These are phyloP conservation scores for Scaptomyza polygonia DNA, from an alignment of 2,888 invertebrate genomes.

Conservation along the genomic window DNA sequence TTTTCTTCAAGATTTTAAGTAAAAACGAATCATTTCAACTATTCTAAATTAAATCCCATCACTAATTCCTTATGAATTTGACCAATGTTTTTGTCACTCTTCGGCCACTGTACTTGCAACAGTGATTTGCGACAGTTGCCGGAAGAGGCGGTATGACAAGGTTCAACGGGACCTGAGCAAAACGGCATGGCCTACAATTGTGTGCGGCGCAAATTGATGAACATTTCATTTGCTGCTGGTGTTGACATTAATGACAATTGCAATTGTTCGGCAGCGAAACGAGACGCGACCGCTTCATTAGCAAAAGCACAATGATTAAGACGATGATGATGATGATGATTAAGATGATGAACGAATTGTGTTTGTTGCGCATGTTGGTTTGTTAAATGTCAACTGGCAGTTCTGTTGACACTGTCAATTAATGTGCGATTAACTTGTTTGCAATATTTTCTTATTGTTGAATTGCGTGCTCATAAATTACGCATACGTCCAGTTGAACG, in stretches of 20 bases:
- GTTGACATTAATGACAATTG: constrained; percentile 65
- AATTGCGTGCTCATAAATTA: constrained; percentile 64
- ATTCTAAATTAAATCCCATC: too few species aligned
- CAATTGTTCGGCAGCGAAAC: constrained; percentile 68
- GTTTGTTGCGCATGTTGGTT: constrained; percentile 23
- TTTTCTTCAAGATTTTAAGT: too few species aligned
- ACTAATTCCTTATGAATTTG: too few species aligned
- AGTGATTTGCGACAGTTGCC: constrained; percentile 14
- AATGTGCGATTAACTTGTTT: constrained; percentile 67
- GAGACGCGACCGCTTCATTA: constrained; percentile 65
- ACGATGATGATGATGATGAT: constrained; percentile 8
- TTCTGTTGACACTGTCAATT: constrained; percentile 74
- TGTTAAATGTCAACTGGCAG: constrained; percentile 62
- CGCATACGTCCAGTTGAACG: constrained; percentile 74
- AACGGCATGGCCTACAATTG: constrained; percentile 40
- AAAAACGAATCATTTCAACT: too few species aligned
- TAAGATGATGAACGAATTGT: constrained; percentile 10
- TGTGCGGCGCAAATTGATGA: constrained; percentile 57
- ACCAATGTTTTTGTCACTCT: background rate
- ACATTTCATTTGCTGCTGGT: constrained; percentile 61
- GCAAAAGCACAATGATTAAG: constrained; percentile 4
- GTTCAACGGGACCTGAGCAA: constrained; percentile 5
- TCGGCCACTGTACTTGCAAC: constrained; percentile 19
- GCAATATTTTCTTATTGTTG: constrained; percentile 7
- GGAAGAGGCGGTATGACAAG: constrained; percentile 14